Base-by-base conservation (phyloP, 2,113 vertebrate genomes). In the Takifugu bimaculatus region DNA sequence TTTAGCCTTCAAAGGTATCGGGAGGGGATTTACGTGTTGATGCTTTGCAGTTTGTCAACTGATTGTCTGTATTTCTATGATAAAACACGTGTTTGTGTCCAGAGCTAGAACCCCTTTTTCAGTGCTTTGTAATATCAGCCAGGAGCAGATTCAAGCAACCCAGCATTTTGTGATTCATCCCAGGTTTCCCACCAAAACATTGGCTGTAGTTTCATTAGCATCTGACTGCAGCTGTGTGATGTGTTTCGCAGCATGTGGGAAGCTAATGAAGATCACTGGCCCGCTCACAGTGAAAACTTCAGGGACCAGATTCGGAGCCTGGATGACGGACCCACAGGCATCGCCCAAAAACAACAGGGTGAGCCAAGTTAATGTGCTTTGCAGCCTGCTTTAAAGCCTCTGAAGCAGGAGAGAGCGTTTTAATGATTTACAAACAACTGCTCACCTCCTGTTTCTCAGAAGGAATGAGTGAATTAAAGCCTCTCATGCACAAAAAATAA, bases 181-280 rank as follows among this genome's bases (percentile, higher is more conserved):
- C 66, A 71, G 57, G 59, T 35, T 43, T 29, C 51, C 43, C 59
- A 68, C 69, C 51, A 74, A 74, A 73, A 69, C 70, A 78, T 47
- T 77, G 70, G 47, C 65, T 81, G 62, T 59, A 59, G 59, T 45
- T 51, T 4, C 28, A 28, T 62, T 43, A 53, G 35, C 64, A 39
- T 77, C 26, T 75, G 39, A 80, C 64, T 48, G 13, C 15, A 57
- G 48, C 44, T 63, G 53, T 68, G 55, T 74, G 72, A 63, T 70
- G 71, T 85, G 75, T 82, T 77, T 65, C 44, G 2, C 89, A 98
- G 96, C 96, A 3, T 99, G 97, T 74, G 97, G 96, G 25, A 98
- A 95, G 83, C 35, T 99, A 86, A 97, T 99, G 97, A 98, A 98
- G 92, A 98, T 98, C 89, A 94, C 93, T 49, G 95, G 95, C 39